Conservation (phyloP, 2,888 invertebrate species). For the Flexamia atlantica region DNA sequence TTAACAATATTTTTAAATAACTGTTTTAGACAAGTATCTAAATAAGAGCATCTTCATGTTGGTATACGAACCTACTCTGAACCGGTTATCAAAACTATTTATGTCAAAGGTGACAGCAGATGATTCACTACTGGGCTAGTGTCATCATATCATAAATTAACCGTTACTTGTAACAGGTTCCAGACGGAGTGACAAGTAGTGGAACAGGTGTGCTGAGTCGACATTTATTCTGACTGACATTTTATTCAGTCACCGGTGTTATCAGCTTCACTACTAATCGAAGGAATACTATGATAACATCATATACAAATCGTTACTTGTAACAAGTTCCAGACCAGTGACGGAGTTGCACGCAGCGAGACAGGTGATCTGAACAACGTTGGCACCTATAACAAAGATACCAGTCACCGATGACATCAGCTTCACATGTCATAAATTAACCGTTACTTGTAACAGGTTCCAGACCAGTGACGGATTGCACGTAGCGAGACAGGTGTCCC, state of each 20-base stretch:
- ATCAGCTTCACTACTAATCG: not conserved
- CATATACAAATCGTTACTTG: not conserved
- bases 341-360: constrained; percentile 78
- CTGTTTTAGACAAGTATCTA: no score
- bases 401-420: constrained; percentile 69
- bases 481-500: constrained; percentile 76
- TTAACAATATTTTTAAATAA: no score
- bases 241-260: no score
- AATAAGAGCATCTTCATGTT: no score
- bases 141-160: no score
- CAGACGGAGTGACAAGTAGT: constrained; percentile 77
- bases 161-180: constrained; percentile 70
- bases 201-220: constrained; percentile 75
- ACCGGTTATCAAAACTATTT: no score
- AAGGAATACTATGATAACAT: no score
- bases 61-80: no score
- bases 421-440: no score
- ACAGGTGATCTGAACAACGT: constrained; percentile 73
- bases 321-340: constrained; percentile 76
- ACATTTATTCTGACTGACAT: constrained; percentile 66
- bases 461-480: constrained; percentile 76
- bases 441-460: constrained; percentile 70
- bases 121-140: no score
- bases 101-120: no score
- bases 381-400: constrained; percentile 67